These are phyloP conservation scores for Cyprinodon brontotheroides DNA, from an alignment of 2,113 vertebrate genomes.

Conservation along the genomic window DNA sequence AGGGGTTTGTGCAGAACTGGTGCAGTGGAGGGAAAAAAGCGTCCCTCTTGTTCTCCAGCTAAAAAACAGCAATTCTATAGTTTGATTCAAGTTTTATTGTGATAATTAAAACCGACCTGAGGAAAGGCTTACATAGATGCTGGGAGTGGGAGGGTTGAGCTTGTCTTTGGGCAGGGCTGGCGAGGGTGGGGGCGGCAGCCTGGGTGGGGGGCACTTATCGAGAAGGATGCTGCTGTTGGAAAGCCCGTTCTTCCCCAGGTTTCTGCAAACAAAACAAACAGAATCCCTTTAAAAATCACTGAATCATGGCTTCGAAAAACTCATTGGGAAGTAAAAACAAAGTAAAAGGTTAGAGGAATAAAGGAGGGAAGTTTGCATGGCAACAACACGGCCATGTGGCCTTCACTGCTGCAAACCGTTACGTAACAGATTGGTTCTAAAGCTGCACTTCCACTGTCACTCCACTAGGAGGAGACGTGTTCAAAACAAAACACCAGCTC, in stretches of 20 bases:
- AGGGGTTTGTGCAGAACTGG: constrained; percentile 99
- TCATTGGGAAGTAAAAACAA: not conserved
- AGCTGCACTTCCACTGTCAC: constrained; percentile 33
- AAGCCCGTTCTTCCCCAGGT: constrained; percentile 97
- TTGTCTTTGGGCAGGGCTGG: constrained; percentile 98
- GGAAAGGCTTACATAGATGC: constrained; percentile 94
- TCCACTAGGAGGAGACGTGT: constrained; percentile 65
- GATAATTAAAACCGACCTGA: no score
- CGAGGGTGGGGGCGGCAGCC: constrained; percentile 91
- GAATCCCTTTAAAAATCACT: not conserved
- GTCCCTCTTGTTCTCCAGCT: constrained; percentile 99
- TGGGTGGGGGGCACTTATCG: constrained; percentile 97
- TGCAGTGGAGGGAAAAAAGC: constrained; percentile 99
- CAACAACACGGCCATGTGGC: constrained; percentile 61
- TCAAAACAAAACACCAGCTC: constrained; percentile 23
- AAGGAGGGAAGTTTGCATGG: constrained; percentile 52
- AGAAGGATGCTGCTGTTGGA: constrained; percentile 97
- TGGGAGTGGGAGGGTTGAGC: constrained; percentile 98
- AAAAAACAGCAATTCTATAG: not conserved
- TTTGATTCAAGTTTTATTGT: not conserved
- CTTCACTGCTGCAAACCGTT: constrained; percentile 54
- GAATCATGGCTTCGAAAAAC: not conserved
- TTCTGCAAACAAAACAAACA: constrained; percentile 73
- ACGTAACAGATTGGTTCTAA: constrained; percentile 38
- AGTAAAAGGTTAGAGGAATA: not conserved